phyloP scores from a whole-genome alignment of 2,888 invertebrate species.

The Hirtodrosophila cameraria region DNA sequence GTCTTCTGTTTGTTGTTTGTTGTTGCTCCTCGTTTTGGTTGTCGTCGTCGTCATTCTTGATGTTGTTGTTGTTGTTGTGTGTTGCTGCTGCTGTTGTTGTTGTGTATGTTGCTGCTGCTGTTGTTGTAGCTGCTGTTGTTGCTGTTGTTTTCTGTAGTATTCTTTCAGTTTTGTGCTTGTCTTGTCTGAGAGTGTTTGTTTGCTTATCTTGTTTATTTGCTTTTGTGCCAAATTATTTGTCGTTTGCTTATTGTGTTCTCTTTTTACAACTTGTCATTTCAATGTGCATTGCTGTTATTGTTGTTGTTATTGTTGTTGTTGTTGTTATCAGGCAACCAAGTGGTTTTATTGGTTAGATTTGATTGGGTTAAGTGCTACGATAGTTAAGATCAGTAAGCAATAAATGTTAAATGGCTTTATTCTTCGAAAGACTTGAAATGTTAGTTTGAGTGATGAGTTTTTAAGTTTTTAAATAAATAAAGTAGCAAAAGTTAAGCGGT shows the following conservation, averaged over 20 bases:
- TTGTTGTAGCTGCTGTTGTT: slow-evolving; percentile 10
- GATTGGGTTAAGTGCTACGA: slow-evolving; percentile 10
- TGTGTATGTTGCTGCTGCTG: slow-evolving; percentile 13
- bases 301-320: slow-evolving; percentile 11
- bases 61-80: slow-evolving; percentile 14
- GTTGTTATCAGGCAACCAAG: slow-evolving; percentile 14
- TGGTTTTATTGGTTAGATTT: slow-evolving; percentile 4
- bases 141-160: slow-evolving; percentile 25
- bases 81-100: slow-evolving; percentile 16
- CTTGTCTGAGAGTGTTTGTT: slow-evolving; percentile 34
- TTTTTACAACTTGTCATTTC: slow-evolving; percentile 38
- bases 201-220: slow-evolving; percentile 68
- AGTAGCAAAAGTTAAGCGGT: too few relatives aligned
- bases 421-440: too few relatives aligned
- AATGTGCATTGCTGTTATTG: slow-evolving; percentile 19
- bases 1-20: slow-evolving; percentile 16
- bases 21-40: slow-evolving; percentile 13
- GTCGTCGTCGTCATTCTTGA: slow-evolving; percentile 16
- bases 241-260: slow-evolving; percentile 37
- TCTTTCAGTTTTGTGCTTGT: slow-evolving; percentile 25
- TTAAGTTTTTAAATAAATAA: too few relatives aligned
- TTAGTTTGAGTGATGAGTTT: too few relatives aligned
- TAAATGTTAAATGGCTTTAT: not conserved
- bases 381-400: not conserved
- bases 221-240: slow-evolving; percentile 62